phyloP scores from a whole-genome alignment of 2,888 invertebrate species.

The Lordiphosa andalusiaca region DNA sequence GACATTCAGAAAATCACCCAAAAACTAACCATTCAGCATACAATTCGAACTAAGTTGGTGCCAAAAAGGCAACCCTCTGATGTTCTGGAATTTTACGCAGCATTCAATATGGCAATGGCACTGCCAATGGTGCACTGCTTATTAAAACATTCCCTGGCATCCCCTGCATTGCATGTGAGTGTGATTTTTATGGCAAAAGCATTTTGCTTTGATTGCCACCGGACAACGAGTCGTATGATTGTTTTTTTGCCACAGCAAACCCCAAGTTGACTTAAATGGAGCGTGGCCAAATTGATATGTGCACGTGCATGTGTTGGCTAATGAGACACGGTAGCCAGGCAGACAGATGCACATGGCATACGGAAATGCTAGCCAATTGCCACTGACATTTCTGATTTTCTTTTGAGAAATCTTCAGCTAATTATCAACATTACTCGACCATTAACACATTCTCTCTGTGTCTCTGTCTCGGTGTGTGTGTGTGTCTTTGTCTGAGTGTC shows the following conservation, averaged over 20 bases:
- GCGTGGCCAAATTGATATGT: slow-evolving; percentile 65
- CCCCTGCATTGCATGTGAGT: slow-evolving; percentile 7
- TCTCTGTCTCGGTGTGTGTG: too few species aligned
- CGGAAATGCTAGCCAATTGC: slow-evolving; percentile 32
- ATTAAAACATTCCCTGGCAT: slow-evolving; percentile 52
- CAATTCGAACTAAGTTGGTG: too few species aligned
- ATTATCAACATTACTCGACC: slow-evolving; percentile 56
- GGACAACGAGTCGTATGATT: slow-evolving; percentile 64
- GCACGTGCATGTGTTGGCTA: slow-evolving; percentile 67
- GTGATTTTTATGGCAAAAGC: slow-evolving; percentile 40
- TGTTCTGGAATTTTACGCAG: slow-evolving; percentile 11
- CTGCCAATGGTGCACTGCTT: slow-evolving; percentile 41
- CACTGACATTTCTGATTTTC: slow-evolving; percentile 30
- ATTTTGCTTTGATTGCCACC: slow-evolving; percentile 60
- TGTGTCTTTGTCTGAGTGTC: neutral
- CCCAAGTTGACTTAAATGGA: slow-evolving; percentile 23
- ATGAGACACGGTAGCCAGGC: slow-evolving; percentile 45
- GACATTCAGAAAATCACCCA: too few species aligned
- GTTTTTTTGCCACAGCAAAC: slow-evolving; percentile 37
- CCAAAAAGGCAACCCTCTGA: too few species aligned
- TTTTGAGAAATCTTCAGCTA: slow-evolving; percentile 28
- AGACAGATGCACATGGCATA: slow-evolving; percentile 11
- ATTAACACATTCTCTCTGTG: slow-evolving; percentile 34
- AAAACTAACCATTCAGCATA: too few species aligned
- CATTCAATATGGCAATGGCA: slow-evolving; percentile 33